Base-by-base conservation (phyloP, 2,797 vertebrate species). In the Calcarius lapponicus region DNA sequence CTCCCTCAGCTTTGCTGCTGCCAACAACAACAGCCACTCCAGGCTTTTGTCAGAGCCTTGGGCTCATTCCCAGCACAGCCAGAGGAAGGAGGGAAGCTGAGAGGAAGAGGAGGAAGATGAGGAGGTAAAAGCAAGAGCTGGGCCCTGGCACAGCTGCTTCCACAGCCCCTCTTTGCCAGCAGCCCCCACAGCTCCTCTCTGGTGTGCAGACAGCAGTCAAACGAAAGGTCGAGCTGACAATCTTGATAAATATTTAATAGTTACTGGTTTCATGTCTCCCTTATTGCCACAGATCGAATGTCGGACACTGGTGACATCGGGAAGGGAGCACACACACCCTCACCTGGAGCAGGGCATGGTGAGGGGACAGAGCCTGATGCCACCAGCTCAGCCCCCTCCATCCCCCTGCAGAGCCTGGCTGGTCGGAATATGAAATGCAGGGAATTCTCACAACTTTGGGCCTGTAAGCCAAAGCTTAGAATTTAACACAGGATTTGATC, bases 211-310 rank as follows among this genome's bases (percentile, higher is more conserved):
- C 6, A 83, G 67, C 69, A 88, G 61, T 81, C 43, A 94, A 97
- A 97, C 82, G 69, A 97, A 96, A 97, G 84, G 91, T 96, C 75
- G 85, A 83, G 80, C 26, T 95, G 85, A 80, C 88, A 60, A 95
- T 92, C 80, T 82, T 93, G 88, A 95, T 97, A 95, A 97, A 97
- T 97, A 97, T 97, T 96, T 95, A 93, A 96, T 82, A 88, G 88
- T 76, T 78, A 57, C 92, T 83, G 66, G 8, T 94, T 96, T 88
- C 92, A 82, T 13, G 3, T 71, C 66, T 97, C 78, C 71, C 80
- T 95, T 62, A 47, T 48, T 92, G 70, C 69, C 96, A 28, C 20
- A 90, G 70, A 92, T 42, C 48, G 80, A 80, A 90, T 76, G 86
- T 84, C 88, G 92, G 43, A 88, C 60, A 20, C 72, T 15, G 56